These are phyloP conservation scores for Protonibea diacanthus DNA, from an alignment of 2,797 vertebrate genomes.

Conservation along the genomic window DNA sequence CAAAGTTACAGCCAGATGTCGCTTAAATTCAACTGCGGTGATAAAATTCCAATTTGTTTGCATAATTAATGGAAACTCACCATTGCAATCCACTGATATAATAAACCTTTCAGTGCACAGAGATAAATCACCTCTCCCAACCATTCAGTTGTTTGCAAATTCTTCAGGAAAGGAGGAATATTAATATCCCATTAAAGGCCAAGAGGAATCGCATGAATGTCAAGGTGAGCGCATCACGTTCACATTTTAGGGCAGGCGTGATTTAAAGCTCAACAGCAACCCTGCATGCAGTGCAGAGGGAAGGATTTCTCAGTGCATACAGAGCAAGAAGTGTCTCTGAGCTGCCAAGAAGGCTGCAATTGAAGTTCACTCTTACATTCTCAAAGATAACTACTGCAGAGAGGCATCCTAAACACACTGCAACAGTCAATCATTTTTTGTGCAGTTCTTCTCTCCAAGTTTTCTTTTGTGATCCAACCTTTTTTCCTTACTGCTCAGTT, in stretches of 20 bases:
- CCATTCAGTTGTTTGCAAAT: conserved; percentile 20
- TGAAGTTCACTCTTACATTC: conserved; percentile 27
- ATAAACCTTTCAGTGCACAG: background rate
- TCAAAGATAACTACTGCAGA: conserved; percentile 24
- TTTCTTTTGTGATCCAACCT: background rate
- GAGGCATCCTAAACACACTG: background rate
- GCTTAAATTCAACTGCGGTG: conserved; percentile 15
- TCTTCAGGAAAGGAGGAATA: conserved; percentile 17
- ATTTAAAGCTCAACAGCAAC: conserved; percentile 18
- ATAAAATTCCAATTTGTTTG: conserved; percentile 50
- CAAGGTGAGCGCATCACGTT: conserved; percentile 41
- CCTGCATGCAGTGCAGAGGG: conserved; percentile 11
- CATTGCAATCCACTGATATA: background rate
- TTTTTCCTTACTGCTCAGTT: background rate
- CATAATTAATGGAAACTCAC: conserved; percentile 28
- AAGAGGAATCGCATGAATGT: conserved; percentile 33
- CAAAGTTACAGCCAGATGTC: conserved; percentile 10
- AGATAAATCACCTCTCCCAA: conserved; percentile 1
- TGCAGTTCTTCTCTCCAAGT: conserved; percentile 10
- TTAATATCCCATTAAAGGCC: conserved; percentile 34
- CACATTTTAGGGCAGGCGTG: background rate
- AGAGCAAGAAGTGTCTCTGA: conserved; percentile 18
- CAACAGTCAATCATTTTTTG: conserved; percentile 41
- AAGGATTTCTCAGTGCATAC: conserved; percentile 10
- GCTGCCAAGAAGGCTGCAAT: conserved; percentile 27